phyloP scores from a whole-genome alignment of 2,797 vertebrate species.

The Neosilurus hyrtlii region DNA sequence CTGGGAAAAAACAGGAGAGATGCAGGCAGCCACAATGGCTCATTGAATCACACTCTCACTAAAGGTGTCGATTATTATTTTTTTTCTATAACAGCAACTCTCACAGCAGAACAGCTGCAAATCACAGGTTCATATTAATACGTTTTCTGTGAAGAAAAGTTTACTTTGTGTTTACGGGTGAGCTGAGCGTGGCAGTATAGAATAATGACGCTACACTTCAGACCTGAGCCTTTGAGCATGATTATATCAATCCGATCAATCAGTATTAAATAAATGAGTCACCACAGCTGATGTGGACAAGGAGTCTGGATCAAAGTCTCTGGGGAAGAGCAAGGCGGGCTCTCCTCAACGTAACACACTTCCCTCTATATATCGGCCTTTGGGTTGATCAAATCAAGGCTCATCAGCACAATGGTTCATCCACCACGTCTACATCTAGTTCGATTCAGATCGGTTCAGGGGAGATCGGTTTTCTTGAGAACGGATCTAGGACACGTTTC shows the following conservation, averaged over 20 bases:
- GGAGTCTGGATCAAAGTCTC: not conserved
- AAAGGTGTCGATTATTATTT: not conserved
- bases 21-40: not conserved
- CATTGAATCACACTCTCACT: not conserved
- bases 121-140: conserved; percentile 13
- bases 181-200: too few relatives aligned
- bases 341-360: not conserved
- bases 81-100: not conserved
- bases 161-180: not conserved
- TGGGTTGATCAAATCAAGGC: not conserved
- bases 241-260: not conserved
- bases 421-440: not conserved
- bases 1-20: not conserved
- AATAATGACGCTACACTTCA: not conserved
- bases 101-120: not conserved
- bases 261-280: not conserved
- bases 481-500: too few relatives aligned
- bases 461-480: too few relatives aligned
- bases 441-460: too few relatives aligned
- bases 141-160: not conserved
- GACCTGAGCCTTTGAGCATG: not conserved
- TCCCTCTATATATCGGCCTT: not conserved
- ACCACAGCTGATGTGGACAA: not conserved
- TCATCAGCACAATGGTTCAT: not conserved
- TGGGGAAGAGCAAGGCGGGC: not conserved